Evolutionary conservation across 1,140 invertebrate genomes (phyloP).

Genomic region (Magallana ariakensis): DNA sequence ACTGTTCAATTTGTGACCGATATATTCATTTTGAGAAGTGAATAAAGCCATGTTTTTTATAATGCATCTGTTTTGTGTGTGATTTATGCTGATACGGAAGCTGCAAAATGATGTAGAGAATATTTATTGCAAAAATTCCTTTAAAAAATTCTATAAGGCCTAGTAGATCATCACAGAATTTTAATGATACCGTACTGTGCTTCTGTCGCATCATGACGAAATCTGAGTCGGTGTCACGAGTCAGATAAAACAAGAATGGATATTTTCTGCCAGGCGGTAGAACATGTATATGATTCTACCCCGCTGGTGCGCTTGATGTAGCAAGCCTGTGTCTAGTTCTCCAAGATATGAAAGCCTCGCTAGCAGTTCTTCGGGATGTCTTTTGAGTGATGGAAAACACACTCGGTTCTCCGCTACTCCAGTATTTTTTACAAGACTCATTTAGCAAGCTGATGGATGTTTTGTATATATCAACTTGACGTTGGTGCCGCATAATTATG

Average conservation of each 20-base stretch:
- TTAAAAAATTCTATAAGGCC: too few relatives aligned
- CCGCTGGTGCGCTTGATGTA: neutral
- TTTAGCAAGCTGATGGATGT: constrained; percentile 28
- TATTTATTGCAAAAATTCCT: too few relatives aligned
- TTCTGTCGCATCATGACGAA: neutral
- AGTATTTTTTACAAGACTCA: constrained; percentile 38
- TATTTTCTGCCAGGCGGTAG: constrained; percentile 10
- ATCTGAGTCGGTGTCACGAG: neutral
- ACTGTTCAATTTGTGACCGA: too few relatives aligned
- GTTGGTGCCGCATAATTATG: constrained; percentile 37
- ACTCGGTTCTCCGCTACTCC: constrained; percentile 25
- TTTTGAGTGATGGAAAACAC: constrained; percentile 34
- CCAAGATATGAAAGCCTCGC: constrained; percentile 2
- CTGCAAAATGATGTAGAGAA: too few relatives aligned
- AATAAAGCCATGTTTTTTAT: constrained; percentile 28
- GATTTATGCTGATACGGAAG: too few relatives aligned
- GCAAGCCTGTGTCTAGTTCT: neutral
- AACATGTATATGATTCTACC: neutral
- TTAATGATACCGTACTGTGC: too few relatives aligned
- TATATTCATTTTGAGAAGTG: neutral
- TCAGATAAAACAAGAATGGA: constrained; percentile 3
- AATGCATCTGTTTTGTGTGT: neutral
- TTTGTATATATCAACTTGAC: constrained; percentile 37
- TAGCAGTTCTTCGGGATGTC: constrained; percentile 25
- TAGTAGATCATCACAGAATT: too few relatives aligned